phyloP scores from a whole-genome alignment of 1,140 invertebrate genomes.

The Ptiloglossa arizonensis region DNA sequence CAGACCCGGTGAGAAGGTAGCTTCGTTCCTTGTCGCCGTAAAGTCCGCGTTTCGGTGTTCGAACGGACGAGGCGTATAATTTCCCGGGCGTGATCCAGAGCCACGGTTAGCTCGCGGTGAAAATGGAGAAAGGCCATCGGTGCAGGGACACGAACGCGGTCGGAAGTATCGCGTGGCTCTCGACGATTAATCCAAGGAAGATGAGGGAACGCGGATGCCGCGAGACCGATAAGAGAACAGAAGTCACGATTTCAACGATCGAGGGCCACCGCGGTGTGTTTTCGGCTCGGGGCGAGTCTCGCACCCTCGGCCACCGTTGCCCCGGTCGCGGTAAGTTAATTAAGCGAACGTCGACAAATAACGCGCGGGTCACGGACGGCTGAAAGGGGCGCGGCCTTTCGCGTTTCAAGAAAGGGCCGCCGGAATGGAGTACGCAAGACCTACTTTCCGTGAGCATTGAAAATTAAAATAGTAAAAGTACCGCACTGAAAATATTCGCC shows the following conservation, averaged over 20 bases:
- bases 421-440: conserved; percentile 32
- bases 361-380: conserved; percentile 47
- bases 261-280: conserved; percentile 5
- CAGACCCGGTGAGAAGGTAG: too few species aligned
- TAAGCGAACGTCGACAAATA: conserved; percentile 50
- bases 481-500: conserved; percentile 23
- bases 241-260: conserved; percentile 27
- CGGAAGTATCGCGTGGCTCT: conserved; percentile 42
- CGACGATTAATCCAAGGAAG: conserved; percentile 46
- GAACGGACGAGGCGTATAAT: not conserved
- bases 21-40: not conserved
- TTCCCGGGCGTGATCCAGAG: too few species aligned
- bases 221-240: conserved; percentile 36
- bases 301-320: too few species aligned
- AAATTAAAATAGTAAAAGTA: conserved; percentile 44
- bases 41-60: not conserved
- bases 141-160: conserved; percentile 28
- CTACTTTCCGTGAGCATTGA: conserved; percentile 42
- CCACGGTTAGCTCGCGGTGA: not conserved
- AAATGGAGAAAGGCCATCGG: conserved; percentile 34
- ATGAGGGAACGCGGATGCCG: conserved; percentile 34
- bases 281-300: not conserved
- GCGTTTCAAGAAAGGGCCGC: conserved; percentile 20
- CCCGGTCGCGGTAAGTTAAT: conserved; percentile 36
- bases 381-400: conserved; percentile 33